Base-by-base conservation (phyloP, 2,113 vertebrate genomes). In the Chloropsis hardwickii region DNA sequence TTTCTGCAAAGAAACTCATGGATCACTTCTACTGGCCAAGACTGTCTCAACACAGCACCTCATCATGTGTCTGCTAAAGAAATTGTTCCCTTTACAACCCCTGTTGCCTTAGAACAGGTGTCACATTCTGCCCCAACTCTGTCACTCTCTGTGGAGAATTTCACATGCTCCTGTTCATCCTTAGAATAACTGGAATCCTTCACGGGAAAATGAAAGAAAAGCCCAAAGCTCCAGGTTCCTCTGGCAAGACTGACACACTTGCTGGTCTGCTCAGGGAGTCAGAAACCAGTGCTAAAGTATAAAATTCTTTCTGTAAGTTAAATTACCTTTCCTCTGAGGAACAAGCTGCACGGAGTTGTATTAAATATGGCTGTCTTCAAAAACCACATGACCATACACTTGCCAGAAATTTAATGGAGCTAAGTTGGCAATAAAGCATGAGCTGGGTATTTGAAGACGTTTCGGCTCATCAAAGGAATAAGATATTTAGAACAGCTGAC, bases 351-450 rank as follows among this genome's bases (percentile, higher is more conserved):
- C 7, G 35, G 39, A 50, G 29, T 45, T 28, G 3, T 42, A 79
- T 74, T 80, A 94, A 87, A 87, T 82, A 93, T 12, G 23, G 44
- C 54, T 83, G 39, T 80, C 69, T 88, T 87, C 79, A 94, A 91
- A 94, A 90, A 58, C 39, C 54, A 20, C 62, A 35, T 51, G 74
- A 94, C 42, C 39, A 60, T 50, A 47, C 7, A 45, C 77, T 94
- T 82, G 77, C 79, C 87, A 94, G 45, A 93, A 93, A 22, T 73
- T 82, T 85, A 90, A 90, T 54, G 73, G 58, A 83, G 42, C 45
- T 83, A 73, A 82, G 58, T 54, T 73, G 35, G 33, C 67, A 77
- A 81, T 66, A 72, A 92, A 83, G 39, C 24, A 82, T 35, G 40
- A 85, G 42, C 58, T 92, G 54, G 66, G 53, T 51, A 65, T 78